Base-by-base conservation (phyloP, 2,113 vertebrate genomes). In the Pseudorasbora parva region DNA sequence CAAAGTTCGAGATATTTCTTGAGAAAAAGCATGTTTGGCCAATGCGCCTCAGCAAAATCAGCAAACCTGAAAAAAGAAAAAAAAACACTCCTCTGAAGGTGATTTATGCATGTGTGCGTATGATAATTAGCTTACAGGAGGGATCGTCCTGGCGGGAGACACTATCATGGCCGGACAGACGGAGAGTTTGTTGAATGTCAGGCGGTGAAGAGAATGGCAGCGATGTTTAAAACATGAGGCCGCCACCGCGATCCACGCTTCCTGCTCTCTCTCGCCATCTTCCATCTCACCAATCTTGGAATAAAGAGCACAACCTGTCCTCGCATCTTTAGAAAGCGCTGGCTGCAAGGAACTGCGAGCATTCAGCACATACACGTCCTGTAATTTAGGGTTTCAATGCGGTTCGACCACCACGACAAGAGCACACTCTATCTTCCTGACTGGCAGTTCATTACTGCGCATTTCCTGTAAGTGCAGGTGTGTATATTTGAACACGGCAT, bases 181-280 rank as follows among this genome's bases (percentile, higher is more conserved):
- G 62, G 68, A 57, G 75, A 33, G 75, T 69, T 75, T 86, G 51
- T 73, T 33, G 82, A 87, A 85, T 86, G 83, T 90, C 87, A 89
- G 80, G 43, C 27, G 6, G 21, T 37, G 77, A 76, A 47, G 56
- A 69, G 71, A 80, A 68, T 41, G 60, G 62, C 59, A n/a, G 59
- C 43, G 30, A 88, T 88, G 69, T 87, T 87, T 90, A 85, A 88
- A 88, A 88, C 86, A 87, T 87, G 86, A 90, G 81, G 68, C 43
- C 21, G n/a, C 23, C 3, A 43, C 60, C 0, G 15, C 23, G n/a
- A 11, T 23, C 21, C 3, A 0, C 37, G 19, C 33, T 15, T n/a
- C 23, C 59, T 2, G 1, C 25, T 56, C 25, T n/a, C 43, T 37
- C 82, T 64, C 25, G n/a, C 49, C 71, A 76, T 85, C 84, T 85